Conservation (phyloP, 2,797 vertebrate genomes). For the Merluccius polli region DNA sequence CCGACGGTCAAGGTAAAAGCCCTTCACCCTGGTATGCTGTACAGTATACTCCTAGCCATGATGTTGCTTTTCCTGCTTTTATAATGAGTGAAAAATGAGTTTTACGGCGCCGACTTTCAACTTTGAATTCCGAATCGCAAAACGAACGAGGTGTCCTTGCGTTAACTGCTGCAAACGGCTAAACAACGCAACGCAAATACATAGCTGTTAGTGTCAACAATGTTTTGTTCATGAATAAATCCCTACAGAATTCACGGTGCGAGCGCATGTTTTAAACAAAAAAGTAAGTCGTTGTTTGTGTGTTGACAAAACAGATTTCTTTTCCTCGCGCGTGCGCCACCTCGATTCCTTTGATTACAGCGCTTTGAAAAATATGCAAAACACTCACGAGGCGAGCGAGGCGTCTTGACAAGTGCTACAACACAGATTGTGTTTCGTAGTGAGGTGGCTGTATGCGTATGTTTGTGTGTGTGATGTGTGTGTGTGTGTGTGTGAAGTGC, state of each 20-base stretch:
- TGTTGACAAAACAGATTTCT: constrained; percentile 28
- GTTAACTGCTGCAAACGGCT: neutral
- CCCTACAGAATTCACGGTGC: constrained; percentile 23
- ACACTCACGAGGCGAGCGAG: constrained; percentile 34
- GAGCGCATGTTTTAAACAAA: constrained; percentile 18
- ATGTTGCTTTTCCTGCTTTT: neutral
- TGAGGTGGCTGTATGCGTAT: neutral
- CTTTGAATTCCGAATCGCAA: neutral
- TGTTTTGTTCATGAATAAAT: constrained; percentile 31
- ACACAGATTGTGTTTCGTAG: constrained; percentile 26
- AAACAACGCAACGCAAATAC: neutral
- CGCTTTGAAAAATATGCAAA: constrained; percentile 54
- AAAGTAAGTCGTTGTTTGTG: constrained; percentile 37
- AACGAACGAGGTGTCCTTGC: neutral
- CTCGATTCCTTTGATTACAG: constrained; percentile 47
- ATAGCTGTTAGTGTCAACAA: constrained; percentile 29
- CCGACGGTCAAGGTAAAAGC: neutral
- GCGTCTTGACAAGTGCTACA: constrained; percentile 39
- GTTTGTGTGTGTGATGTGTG: neutral
- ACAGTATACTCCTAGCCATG: neutral
- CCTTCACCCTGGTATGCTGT: neutral
- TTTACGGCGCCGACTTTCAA: neutral
- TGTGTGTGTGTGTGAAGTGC: neutral
- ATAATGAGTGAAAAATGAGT: neutral
- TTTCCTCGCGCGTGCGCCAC: constrained; percentile 19